Percentiles rank a stretch among this genome's conserved stretches.
These are phyloP conservation scores for Grallaria varia DNA, from an alignment of 2,113 vertebrate genomes.

Conservation along the genomic window DNA sequence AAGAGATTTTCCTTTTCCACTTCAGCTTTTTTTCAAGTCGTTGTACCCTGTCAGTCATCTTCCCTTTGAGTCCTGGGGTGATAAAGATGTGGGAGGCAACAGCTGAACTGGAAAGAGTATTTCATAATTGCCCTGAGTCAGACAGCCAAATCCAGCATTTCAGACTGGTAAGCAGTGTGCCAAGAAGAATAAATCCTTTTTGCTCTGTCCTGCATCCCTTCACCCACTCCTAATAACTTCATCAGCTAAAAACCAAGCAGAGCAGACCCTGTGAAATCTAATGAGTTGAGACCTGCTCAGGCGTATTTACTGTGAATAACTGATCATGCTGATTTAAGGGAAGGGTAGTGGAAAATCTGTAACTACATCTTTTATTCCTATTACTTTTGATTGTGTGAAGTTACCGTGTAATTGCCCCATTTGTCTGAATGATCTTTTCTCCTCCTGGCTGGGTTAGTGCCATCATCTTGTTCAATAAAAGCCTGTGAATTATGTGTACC, in stretches of 20 bases:
- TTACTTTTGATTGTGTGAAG: constrained; percentile 55
- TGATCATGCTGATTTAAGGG: constrained; percentile 46
- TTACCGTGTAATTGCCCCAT: constrained; percentile 49
- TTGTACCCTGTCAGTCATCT: constrained; percentile 31
- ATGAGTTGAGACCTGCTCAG: constrained; percentile 38
- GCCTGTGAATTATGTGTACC: background rate
- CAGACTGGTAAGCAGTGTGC: constrained; percentile 26
- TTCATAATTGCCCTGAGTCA: constrained; percentile 64
- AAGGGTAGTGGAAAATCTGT: constrained; percentile 27
- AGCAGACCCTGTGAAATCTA: constrained; percentile 21
- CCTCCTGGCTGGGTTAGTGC: constrained; percentile 1
- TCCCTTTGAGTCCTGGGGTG: constrained; percentile 35
- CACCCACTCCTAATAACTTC: constrained; percentile 39
- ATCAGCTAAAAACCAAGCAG: constrained; percentile 33
- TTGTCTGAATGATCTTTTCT: constrained; percentile 45
- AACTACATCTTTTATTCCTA: constrained; percentile 39
- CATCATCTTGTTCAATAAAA: constrained; percentile 7
- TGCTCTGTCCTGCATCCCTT: constrained; percentile 52
- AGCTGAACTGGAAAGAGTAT: constrained; percentile 57
- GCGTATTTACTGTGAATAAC: background rate
- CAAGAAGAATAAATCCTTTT: constrained; percentile 46
- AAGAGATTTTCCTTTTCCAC: constrained; percentile 3
- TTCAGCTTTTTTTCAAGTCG: constrained; percentile 1
- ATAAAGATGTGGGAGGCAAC: constrained; percentile 54
- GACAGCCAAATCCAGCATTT: constrained; percentile 53